A percentile compares a stretch with the other conserved stretches of the same genome.
These are phyloP conservation scores for Scomber colias DNA, from an alignment of 2,113 vertebrate species.

Conservation along the genomic window DNA sequence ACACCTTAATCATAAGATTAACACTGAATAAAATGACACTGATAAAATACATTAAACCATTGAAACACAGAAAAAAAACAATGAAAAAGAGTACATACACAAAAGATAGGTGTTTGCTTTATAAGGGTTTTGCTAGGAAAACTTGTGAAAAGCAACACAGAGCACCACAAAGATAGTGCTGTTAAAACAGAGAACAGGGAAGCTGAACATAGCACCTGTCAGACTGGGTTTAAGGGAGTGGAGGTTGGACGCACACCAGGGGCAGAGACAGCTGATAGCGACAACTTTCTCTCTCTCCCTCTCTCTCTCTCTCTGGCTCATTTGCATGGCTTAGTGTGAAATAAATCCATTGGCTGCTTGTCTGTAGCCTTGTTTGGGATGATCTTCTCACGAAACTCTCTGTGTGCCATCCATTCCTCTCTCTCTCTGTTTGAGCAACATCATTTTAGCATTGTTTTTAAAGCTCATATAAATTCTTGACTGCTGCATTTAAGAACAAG, in stretches of 20 bases:
- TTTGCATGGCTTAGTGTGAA: slow-evolving; percentile 60
- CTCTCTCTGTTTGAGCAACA: background rate
- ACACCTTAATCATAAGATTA: no score
- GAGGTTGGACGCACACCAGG: slow-evolving; percentile 72
- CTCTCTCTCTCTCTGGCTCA: slow-evolving; percentile 37
- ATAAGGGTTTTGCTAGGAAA: background rate
- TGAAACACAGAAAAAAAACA: background rate
- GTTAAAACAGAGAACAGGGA: slow-evolving; percentile 49
- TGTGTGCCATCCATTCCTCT: background rate
- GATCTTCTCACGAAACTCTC: slow-evolving; percentile 44
- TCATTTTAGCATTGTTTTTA: no score
- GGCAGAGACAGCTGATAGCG: slow-evolving; percentile 72
- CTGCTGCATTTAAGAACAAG: background rate
- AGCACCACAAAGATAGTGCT: slow-evolving; percentile 27
- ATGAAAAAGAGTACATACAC: background rate
- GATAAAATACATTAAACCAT: background rate
- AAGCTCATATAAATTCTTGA: background rate
- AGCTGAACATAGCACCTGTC: slow-evolving; percentile 72
- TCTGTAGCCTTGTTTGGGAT: slow-evolving; percentile 48
- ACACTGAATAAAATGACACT: background rate
- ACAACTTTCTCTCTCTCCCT: slow-evolving; percentile 53
- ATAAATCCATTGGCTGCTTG: slow-evolving; percentile 43
- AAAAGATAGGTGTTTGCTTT: background rate
- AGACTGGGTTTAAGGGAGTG: slow-evolving; percentile 70
- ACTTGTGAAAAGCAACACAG: slow-evolving; percentile 11